Conservation (phyloP, 2,113 vertebrate genomes). For the Lepidothrix coronata region DNA sequence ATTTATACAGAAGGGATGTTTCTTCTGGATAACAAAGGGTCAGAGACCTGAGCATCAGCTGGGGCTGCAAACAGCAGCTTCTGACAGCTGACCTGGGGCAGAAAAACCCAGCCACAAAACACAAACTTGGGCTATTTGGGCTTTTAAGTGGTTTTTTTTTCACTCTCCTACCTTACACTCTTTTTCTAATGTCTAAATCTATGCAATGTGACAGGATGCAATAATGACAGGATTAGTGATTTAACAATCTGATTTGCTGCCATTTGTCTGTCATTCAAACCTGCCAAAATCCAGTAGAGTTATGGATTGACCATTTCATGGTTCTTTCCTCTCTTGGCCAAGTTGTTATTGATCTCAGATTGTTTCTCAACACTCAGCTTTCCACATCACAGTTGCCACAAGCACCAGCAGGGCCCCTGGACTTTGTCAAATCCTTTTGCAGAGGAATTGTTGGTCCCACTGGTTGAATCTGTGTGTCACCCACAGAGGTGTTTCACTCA, state of each 20-base stretch:
- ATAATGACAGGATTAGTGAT: constrained; percentile 35
- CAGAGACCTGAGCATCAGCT: constrained; percentile 5
- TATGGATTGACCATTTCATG: constrained; percentile 36
- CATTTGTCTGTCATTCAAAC: constrained; percentile 42
- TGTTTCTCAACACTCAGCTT: constrained; percentile 31
- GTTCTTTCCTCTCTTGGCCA: constrained; percentile 9
- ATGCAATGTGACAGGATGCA: constrained; percentile 27
- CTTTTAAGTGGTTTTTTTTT: background rate
- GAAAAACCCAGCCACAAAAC: background rate
- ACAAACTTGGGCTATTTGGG: background rate
- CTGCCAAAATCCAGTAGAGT: constrained; percentile 29
- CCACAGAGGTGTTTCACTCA: background rate
- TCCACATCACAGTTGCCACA: background rate
- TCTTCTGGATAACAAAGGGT: constrained; percentile 34
- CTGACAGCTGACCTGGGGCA: background rate
- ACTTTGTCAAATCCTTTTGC: background rate
- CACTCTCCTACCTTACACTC: background rate
- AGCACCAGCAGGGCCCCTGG: background rate
- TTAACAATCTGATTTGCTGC: constrained; percentile 38
- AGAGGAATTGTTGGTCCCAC: background rate
- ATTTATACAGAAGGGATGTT: constrained; percentile 43
- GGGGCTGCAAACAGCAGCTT: background rate
- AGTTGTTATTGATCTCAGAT: constrained; percentile 20
- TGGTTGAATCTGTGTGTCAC: background rate
- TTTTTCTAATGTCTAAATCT: constrained; percentile 10